phyloP scores from a whole-genome alignment of 30 jellyfish, hydroid and myxozoan species.

The Aurelia aurita region DNA sequence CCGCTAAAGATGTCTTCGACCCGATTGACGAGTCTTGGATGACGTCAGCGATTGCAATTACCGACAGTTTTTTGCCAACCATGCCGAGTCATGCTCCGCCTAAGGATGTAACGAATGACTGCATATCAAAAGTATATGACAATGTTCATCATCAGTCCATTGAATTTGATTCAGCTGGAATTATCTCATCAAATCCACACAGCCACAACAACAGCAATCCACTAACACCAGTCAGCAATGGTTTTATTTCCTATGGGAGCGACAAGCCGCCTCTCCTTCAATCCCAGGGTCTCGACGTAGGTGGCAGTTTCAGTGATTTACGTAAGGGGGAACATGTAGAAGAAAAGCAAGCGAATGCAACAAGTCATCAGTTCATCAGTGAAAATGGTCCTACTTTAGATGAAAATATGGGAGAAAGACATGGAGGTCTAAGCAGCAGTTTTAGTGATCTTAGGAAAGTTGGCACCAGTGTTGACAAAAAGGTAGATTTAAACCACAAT shows the following conservation, averaged over 20 bases:
- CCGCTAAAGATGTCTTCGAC: constrained; percentile 53
- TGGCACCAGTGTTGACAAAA: constrained; percentile 16
- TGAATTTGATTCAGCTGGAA: constrained; percentile 19
- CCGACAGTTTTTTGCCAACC: constrained; percentile 39
- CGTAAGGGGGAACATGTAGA: background rate
- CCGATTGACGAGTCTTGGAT: constrained; percentile 92
- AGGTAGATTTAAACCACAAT: constrained; percentile 44
- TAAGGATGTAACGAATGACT: constrained; percentile 35
- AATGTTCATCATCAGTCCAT: constrained; percentile 53
- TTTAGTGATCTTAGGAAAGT: constrained; percentile 46
- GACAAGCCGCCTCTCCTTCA: background rate
- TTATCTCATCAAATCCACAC: background rate
- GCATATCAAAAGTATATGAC: constrained; percentile 50
- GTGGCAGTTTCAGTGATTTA: constrained; percentile 40
- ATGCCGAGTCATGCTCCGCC: constrained; percentile 5
- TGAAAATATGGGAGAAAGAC: constrained; percentile 29
- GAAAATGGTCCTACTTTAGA: background rate
- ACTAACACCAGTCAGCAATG: background rate
- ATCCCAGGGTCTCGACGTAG: background rate
- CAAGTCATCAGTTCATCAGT: background rate
- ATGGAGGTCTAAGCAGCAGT: constrained; percentile 58
- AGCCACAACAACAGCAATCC: background rate
- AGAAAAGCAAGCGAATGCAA: background rate
- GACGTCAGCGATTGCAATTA: constrained; percentile 44
- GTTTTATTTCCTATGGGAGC: background rate